Percentiles rank a stretch among this genome's conserved stretches.
Evolutionary conservation across 2,797 vertebrate species (phyloP).

Genomic region (Tympanoctomys barrerae): DNA sequence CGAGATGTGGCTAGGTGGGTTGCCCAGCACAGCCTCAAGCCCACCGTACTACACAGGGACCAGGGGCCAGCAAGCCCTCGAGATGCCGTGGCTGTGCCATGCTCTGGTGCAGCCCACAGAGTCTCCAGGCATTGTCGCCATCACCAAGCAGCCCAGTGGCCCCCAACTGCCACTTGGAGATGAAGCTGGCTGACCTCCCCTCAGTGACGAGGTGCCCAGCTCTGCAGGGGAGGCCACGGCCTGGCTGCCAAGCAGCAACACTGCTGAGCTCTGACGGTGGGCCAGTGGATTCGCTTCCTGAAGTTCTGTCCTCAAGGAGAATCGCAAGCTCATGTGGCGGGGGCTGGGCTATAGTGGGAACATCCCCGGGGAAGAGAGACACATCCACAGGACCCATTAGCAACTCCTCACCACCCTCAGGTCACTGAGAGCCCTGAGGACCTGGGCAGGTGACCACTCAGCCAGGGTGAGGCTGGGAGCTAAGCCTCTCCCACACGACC

Average conservation of each 20-base stretch:
- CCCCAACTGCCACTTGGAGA: not conserved
- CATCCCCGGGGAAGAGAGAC: not conserved
- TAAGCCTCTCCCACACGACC: not conserved
- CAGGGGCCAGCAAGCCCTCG: not conserved
- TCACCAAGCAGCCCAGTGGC: not conserved
- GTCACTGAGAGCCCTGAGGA: not conserved
- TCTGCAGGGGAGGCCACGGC: rapidly evolving
- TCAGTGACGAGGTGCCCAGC: rapidly evolving
- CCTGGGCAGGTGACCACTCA: not conserved
- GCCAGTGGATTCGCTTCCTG: too few relatives aligned
- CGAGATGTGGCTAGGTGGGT: constrained; percentile 63
- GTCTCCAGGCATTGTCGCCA: not conserved
- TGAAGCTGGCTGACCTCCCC: rapidly evolving
- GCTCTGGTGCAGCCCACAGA: not conserved
- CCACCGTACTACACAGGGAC: constrained; percentile 44
- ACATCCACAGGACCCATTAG: not conserved
- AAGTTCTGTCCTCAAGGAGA: too few relatives aligned
- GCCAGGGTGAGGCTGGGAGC: rapidly evolving
- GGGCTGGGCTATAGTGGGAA: too few relatives aligned
- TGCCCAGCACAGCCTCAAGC: constrained; percentile 57
- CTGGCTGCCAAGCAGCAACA: rapidly evolving
- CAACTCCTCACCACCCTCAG: not conserved
- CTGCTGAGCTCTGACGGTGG: rapidly evolving
- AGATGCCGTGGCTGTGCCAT: not conserved
- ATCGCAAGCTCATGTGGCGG: rapidly evolving